These are phyloP conservation scores for Papilio protenor DNA, from an alignment of 2,888 invertebrate genomes.

Conservation along the genomic window DNA sequence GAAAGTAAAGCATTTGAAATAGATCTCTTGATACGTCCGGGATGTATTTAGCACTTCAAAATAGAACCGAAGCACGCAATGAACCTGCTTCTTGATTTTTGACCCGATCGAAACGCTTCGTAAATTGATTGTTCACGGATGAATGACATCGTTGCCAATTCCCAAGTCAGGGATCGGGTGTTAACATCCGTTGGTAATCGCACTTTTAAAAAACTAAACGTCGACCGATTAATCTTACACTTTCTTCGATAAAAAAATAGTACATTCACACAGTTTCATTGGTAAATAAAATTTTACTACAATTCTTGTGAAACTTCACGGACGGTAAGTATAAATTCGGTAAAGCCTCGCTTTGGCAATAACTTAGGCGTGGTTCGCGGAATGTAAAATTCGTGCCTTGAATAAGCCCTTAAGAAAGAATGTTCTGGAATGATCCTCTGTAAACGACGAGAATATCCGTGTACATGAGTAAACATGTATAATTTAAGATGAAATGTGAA, in stretches of 20 bases:
- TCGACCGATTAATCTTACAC: slow-evolving; percentile 32
- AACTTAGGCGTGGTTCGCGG: slow-evolving; percentile 66
- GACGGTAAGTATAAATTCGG: slow-evolving; percentile 23
- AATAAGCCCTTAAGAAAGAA: slow-evolving; percentile 57
- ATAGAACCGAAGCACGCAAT: slow-evolving; percentile 45
- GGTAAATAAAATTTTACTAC: slow-evolving; percentile 32
- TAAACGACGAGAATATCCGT: slow-evolving; percentile 50
- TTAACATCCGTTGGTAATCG: slow-evolving; percentile 75
- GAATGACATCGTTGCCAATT: slow-evolving; percentile 57
- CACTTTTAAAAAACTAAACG: slow-evolving; percentile 58
- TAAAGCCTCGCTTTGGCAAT: slow-evolving; percentile 52
- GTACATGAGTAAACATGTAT: slow-evolving; percentile 66
- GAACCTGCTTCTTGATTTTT: slow-evolving; percentile 70
- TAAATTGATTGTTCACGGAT: slow-evolving; percentile 78
- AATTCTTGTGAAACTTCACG: slow-evolving; percentile 31
- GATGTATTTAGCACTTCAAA: slow-evolving; percentile 7
- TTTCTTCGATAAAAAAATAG: slow-evolving; percentile 35
- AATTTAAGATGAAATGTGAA: slow-evolving; percentile 82
- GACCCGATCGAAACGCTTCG: slow-evolving; percentile 75
- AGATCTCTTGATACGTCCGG: background rate
- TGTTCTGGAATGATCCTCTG: slow-evolving; percentile 56
- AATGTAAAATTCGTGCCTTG: slow-evolving; percentile 60
- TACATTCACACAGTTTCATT: slow-evolving; percentile 27
- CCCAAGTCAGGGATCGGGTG: slow-evolving; percentile 68
- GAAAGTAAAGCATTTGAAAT: background rate